Base-by-base conservation (phyloP, 2,888 invertebrate genomes). In the Pterostichus niger region DNA sequence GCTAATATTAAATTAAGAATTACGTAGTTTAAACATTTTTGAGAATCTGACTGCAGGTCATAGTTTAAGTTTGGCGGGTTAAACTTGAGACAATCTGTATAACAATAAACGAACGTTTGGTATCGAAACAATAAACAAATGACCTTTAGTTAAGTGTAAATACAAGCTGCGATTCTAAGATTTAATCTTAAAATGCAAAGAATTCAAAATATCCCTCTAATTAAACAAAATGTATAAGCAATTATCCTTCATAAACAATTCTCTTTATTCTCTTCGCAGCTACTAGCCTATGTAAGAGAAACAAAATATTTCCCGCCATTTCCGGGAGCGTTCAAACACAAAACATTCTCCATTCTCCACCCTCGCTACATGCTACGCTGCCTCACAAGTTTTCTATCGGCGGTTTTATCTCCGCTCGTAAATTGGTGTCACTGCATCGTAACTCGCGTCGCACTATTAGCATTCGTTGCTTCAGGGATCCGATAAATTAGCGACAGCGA, bases 391-490 rank as follows among this genome's bases (percentile, higher is more conserved):
- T 79, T 79, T 78, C 24, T 82, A 82, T 75, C 82, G 75, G 56
- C 35, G 71, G 75, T 73, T 80, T 81, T 71, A 81, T 81, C 81
- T 81, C 64, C 17, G 17, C 31, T 61, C 75, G 82, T 82, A 82
- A 82, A 82, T 82, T 82, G 73, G 75, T 82, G 82, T 82, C 82
- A 82, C 61, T 61, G 82, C 75, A 75, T 82, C 59, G 73, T 75
- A 75, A 82, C 46, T 75, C 68, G 17, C 44, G 24, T 40, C 64
- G 6, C 15, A 40, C 68, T 71, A 71, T 71, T 71, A 71, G 68
- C 68, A 71, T 64, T 82, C 61, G 82, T 75, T 82, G 75, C 82
- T 82, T 73, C 59, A 75, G 82, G 82, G 82, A 68, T 59, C 24
- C 75, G 33, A 82, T 82, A 82, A 82, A 82, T 82, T 82, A 82